These are phyloP conservation scores for Callipepla californica DNA, from an alignment of 2,113 vertebrate species.

Conservation along the genomic window DNA sequence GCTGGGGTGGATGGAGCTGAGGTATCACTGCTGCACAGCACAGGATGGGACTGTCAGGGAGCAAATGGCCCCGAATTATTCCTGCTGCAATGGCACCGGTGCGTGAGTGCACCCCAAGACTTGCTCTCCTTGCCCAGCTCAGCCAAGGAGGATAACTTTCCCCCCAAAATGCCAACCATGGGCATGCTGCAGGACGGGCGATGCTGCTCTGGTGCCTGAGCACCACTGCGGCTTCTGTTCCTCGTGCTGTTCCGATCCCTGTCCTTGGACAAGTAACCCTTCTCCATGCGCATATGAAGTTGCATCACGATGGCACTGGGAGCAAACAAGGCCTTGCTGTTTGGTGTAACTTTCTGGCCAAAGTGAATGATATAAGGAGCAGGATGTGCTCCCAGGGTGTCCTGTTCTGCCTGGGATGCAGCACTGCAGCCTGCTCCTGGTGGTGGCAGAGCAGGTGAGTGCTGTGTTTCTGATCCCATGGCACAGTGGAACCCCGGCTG, in stretches of 20 bases:
- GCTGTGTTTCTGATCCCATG: neutral
- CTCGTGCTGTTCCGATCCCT: fast-evolving
- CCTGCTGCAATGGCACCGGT: neutral
- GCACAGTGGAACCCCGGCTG: neutral
- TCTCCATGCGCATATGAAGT: fast-evolving
- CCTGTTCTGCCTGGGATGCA: neutral
- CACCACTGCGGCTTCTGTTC: neutral
- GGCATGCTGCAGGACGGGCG: fast-evolving
- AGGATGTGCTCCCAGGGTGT: neutral
- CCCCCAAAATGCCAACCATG: fast-evolving
- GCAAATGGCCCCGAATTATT: fast-evolving
- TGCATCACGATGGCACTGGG: fast-evolving
- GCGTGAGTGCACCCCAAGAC: neutral
- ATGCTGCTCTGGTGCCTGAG: neutral
- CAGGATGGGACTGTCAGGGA: neutral
- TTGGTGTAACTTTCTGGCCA: slow-evolving; percentile 44
- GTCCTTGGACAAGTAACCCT: neutral
- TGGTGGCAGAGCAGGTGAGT: neutral
- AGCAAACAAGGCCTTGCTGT: slow-evolving; percentile 3
- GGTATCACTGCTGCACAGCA: fast-evolving
- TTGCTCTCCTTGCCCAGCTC: fast-evolving
- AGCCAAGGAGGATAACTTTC: neutral
- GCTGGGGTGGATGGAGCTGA: neutral
- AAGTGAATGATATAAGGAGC: slow-evolving; percentile 18
- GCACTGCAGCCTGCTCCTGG: fast-evolving